Evolutionary conservation across 2,113 vertebrate genomes (phyloP).

Genomic region (Oncorhynchus keta): DNA sequence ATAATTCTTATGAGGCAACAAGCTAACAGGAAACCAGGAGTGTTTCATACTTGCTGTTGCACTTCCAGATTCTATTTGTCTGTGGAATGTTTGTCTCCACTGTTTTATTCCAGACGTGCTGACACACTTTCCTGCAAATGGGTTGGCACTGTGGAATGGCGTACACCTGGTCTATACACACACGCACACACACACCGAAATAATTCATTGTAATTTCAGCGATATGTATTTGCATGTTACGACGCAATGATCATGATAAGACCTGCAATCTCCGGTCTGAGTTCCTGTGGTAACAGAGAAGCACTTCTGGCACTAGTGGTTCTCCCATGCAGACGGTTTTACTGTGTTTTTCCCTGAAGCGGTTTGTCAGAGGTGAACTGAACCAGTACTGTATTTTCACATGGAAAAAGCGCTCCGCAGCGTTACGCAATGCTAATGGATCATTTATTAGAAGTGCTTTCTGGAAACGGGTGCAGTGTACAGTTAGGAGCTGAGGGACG

Average conservation of each 20-base stretch:
- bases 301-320: background rate
- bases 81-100: constrained; percentile 45
- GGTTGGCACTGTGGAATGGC: constrained; percentile 44
- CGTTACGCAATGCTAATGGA: constrained; percentile 33
- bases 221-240: background rate
- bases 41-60: constrained; percentile 7
- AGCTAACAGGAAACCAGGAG: constrained; percentile 31
- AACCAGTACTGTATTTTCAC: constrained; percentile 14
- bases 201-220: constrained; percentile 19
- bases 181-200: background rate
- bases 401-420: constrained; percentile 49
- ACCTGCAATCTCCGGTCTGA: constrained; percentile 14
- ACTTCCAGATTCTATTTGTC: constrained; percentile 33
- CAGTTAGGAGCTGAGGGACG: constrained; percentile 20
- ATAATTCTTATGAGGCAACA: constrained; percentile 25
- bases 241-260: background rate
- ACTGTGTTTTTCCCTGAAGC: constrained; percentile 20
- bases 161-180: constrained; percentile 63
- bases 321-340: constrained; percentile 15
- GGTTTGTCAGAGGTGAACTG: constrained; percentile 5
- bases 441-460: constrained; percentile 30
- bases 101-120: constrained; percentile 48
- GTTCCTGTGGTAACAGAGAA: constrained; percentile 13
- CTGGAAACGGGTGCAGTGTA: constrained; percentile 16
- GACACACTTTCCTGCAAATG: constrained; percentile 63